Evolutionary conservation across 2,113 vertebrate genomes (phyloP), one percentile per base, ranked within the genome.

Genomic region (Trogon surrucura): DNA sequence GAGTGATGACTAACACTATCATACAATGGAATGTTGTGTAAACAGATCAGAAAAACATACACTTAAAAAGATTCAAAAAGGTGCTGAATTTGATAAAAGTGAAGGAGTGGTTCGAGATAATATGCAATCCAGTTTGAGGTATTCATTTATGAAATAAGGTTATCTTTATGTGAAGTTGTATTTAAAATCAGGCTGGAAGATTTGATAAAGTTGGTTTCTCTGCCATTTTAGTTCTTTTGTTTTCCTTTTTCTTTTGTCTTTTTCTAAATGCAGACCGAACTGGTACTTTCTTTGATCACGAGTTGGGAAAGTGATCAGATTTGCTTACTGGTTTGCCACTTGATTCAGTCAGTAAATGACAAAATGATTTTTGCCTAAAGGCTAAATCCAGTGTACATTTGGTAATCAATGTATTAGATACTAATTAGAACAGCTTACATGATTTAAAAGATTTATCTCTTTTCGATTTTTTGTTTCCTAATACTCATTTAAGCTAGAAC

Each of bases 1-100:
- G 73, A 91, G 45, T 88, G 91, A 93, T 97, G 81, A 78, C 67
- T 93, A 88, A 82, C 65, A 82, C 61, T 44, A 70, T 36, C 89
- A 73, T 69, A 72, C 70, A 96, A 87, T 60, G 60, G 78, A 67
- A 85, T 86, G 65, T 72, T 91, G 71, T 93, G 36, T 93, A 82
- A 73, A 83, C 36, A 82, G 51, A 71, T 79, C 36, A 93, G 44
- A 41, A 89, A 91, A 65, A 34, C 16, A 2, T 51, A 29, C 57
- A 51, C 29, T 73, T 96, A 41, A 83, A 41, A 94, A 80, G 47
- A 77, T 53, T 57, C 13, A 71, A 89, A 54, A 80, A 85, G 34
- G 20, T 85, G 47, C 47, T 71, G 13, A 36, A 56, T 96, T 65
- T 87, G 60, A 60, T 80, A 30, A 89, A 89, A 87, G 66, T 66